Evolutionary conservation across 1,140 invertebrate genomes (phyloP), one percentile per base, ranked within the genome.

Genomic region (Pemphigus obesinymphae): DNA sequence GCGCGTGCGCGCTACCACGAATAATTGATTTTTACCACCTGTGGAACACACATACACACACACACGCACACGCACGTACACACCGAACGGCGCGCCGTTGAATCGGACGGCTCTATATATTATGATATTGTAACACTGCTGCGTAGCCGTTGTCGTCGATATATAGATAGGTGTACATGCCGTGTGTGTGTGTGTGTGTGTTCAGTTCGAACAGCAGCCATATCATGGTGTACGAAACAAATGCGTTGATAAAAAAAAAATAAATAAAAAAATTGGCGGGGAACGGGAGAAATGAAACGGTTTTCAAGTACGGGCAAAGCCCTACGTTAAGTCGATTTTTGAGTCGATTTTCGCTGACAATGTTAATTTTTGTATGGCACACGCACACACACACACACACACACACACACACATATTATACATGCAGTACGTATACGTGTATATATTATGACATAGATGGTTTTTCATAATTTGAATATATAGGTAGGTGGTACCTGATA

Each of bases 11-110:
- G 55, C 76, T 43, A 80, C 76, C 23, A 40, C 53, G 55, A 80
- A 80, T 80, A 80, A 80, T 80, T 80, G 76, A 80, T 80, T 80
- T 80, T 80, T 80, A 80, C 76, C 76, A 80, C 76, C 76, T 80
- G 76, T 80, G 55, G 76, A 63, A 80, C 55, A 40, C 34, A 34
- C 50, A 34, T 5, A 80, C 55, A 40, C 34, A 34, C 50, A 34
- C n/a, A 43, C 37, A 26, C 37, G 20, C 70, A 26, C 70, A 31
- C 43, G 43, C 34, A 43, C 34, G 23, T 23, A 26, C n/a, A 50
- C 43, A 23, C 26, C 7, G 26, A 72, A 50, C 43, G 66, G n/a
- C 15, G 70, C 26, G 37, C 37, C n/a, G 66, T n/a, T 37, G 34
- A 40, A 40, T 68, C n/a, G 34, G 37, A 40, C 66, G n/a, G 66